A percentile compares a stretch with the other conserved stretches of the same genome.
Conservation (phyloP, 2,797 vertebrate species). For the Antrozous pallidus region DNA sequence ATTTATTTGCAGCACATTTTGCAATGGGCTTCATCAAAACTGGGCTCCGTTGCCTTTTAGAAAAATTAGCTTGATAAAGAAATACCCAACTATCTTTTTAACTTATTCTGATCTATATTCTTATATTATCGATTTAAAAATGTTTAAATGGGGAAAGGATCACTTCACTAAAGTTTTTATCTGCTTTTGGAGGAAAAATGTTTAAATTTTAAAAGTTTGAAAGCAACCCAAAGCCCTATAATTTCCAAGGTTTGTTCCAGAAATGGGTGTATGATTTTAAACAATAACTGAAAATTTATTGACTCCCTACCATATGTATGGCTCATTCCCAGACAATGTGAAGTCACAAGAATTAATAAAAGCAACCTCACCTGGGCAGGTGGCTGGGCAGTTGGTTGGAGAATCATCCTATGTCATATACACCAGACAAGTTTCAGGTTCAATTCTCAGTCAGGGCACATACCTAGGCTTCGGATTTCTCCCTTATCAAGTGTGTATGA, state of each 20-base stretch:
- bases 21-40: not conserved
- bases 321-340: not conserved
- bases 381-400: not conserved
- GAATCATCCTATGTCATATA: not conserved
- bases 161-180: not conserved
- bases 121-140: not conserved
- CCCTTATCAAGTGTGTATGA: not conserved
- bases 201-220: conserved; percentile 19
- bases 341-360: not conserved
- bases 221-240: not conserved
- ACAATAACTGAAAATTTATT: not conserved
- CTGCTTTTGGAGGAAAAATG: not conserved
- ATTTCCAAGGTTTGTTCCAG: not conserved
- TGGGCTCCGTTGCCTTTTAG: not conserved
- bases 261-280: not conserved
- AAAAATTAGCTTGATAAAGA: not conserved
- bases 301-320: not conserved
- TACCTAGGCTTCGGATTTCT: not conserved
- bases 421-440: not conserved
- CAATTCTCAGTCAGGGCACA: not conserved
- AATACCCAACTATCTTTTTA: not conserved
- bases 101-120: not conserved
- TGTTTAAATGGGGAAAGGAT: not conserved
- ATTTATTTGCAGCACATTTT: not conserved
- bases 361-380: not conserved